Conservation (phyloP, 2,888 invertebrate genomes). For the Dermolepida albohirtum region DNA sequence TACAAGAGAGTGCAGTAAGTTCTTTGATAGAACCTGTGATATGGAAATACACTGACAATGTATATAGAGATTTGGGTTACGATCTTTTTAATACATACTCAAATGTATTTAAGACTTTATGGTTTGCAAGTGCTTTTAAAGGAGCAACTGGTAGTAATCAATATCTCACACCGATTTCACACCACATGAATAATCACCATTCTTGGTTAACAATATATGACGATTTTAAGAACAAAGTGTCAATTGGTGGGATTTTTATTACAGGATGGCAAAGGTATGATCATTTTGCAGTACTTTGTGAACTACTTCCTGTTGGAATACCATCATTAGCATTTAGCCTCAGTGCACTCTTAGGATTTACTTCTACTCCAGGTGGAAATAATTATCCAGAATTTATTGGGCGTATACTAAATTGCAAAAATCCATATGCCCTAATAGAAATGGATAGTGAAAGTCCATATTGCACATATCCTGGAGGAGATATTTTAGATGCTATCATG, state of each 20-base stretch:
- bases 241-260: constrained; percentile 74
- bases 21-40: constrained; percentile 73
- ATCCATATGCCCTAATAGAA: constrained; percentile 59
- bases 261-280: constrained; percentile 81
- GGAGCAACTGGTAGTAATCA: constrained; percentile 74
- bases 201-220: constrained; percentile 75
- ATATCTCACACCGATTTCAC: constrained; percentile 69
- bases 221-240: constrained; percentile 66
- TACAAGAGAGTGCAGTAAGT: constrained; percentile 65
- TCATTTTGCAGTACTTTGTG: constrained; percentile 75
- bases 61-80: constrained; percentile 58
- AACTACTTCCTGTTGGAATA: constrained; percentile 72
- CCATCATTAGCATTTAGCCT: constrained; percentile 74
- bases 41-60: constrained; percentile 75
- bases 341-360: constrained; percentile 63
- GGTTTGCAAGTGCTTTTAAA: constrained; percentile 89
- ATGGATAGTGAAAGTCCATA: constrained; percentile 58
- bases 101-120: constrained; percentile 74
- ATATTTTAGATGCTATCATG: constrained; percentile 57
- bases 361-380: constrained; percentile 63
- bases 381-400: constrained; percentile 67
- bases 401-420: constrained; percentile 57
- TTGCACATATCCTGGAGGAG: constrained; percentile 61
- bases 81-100: constrained; percentile 70
- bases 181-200: constrained; percentile 78